Percentiles rank a stretch among this genome's conserved stretches.
Evolutionary conservation across 2,888 invertebrate species (phyloP).

Genomic region (Zygogramma bicolorata): DNA sequence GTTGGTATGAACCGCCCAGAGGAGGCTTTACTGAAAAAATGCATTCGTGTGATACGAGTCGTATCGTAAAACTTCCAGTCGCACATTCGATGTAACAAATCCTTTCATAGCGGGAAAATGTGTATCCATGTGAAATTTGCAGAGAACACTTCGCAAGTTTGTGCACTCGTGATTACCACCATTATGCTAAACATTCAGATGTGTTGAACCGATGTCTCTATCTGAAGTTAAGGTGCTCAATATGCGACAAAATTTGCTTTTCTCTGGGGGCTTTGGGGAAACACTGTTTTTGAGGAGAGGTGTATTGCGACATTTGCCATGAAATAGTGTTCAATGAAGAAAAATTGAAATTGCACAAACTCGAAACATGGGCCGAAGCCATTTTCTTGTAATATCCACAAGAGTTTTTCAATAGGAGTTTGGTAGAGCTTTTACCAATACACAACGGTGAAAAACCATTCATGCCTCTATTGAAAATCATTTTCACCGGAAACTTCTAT

Average conservation of each 20-base stretch:
- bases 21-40: too few species aligned
- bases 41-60: too few species aligned
- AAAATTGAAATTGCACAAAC: conserved; percentile 68
- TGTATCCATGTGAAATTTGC: conserved; percentile 50
- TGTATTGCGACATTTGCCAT: conserved; percentile 70
- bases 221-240: not conserved
- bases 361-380: conserved; percentile 69
- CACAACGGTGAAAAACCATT: conserved; percentile 73
- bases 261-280: not conserved
- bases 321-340: conserved; percentile 67
- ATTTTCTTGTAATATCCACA: conserved; percentile 16
- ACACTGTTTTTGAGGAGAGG: too few species aligned
- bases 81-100: too few species aligned
- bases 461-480: conserved; percentile 71
- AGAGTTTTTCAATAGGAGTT: conserved; percentile 1
- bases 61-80: too few species aligned
- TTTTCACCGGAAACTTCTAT: conserved; percentile 72
- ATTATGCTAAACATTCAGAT: not conserved
- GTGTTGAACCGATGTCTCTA: not conserved
- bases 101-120: conserved; percentile 37
- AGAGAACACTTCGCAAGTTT: conserved; percentile 10
- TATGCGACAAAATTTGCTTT: not conserved
- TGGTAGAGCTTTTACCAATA: conserved; percentile 67
- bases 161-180: conserved; percentile 16
- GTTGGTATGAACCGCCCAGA: too few species aligned